phyloP scores from a whole-genome alignment of 2,797 vertebrate genomes.

The Emys orbicularis region DNA sequence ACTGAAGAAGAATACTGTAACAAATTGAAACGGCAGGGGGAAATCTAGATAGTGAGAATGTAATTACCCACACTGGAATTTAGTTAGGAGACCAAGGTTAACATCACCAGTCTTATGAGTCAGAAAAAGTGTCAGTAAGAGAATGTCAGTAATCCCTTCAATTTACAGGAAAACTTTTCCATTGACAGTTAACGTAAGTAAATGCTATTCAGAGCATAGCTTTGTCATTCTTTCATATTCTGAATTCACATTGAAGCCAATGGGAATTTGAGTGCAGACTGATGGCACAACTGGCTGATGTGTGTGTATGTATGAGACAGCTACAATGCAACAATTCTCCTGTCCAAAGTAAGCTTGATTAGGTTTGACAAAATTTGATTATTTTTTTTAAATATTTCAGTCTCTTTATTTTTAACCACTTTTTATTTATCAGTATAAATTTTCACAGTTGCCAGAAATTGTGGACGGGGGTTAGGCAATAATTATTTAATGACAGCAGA shows the following conservation, averaged over 20 bases:
- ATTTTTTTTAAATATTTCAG: background rate
- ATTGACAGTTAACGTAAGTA: background rate
- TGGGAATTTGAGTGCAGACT: slow-evolving; percentile 37
- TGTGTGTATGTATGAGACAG: slow-evolving; percentile 24
- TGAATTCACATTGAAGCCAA: slow-evolving; percentile 28
- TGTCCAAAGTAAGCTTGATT: background rate
- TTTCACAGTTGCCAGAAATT: background rate
- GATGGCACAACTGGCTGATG: slow-evolving; percentile 4
- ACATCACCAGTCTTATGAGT: background rate
- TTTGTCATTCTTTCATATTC: background rate
- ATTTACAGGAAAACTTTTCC: slow-evolving; percentile 7
- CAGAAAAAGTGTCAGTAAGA: background rate
- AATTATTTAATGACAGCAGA: background rate
- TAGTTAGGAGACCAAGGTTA: background rate
- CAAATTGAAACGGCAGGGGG: background rate
- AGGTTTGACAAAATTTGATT: background rate
- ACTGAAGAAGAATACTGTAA: background rate
- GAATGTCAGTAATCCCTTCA: background rate
- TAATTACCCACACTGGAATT: slow-evolving; percentile 9
- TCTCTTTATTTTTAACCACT: background rate
- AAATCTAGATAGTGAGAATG: background rate
- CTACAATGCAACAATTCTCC: slow-evolving; percentile 15
- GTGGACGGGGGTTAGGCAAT: background rate
- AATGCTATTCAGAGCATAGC: background rate
- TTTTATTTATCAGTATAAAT: background rate